Evolutionary conservation across 1,140 invertebrate species (phyloP), one percentile per base, ranked within the genome.

Genomic region (Papilio glaucus): DNA sequence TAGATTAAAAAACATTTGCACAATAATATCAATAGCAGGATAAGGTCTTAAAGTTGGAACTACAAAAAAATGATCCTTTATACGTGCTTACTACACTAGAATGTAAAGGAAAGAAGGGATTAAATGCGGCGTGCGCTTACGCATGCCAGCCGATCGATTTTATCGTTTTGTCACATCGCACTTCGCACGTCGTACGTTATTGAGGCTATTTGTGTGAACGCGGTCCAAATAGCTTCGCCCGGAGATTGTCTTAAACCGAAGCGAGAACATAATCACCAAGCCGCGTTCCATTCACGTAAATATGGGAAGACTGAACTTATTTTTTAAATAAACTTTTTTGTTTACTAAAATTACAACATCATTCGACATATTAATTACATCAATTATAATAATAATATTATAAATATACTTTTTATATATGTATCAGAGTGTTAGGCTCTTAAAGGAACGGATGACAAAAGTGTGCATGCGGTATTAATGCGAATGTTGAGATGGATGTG

Each of bases 41-140:
- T 33, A 33, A n/a, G 21, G 21, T 57, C 49, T 57, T 26, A 13
- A 24, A 57, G 8, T 45, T 45, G 7, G n/a, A 13, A 41, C 12
- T 57, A 26, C 18, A 57, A 57, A 57, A 57, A 57, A 57, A 24
- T 53, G 21, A 57, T 12, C 49, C 2, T 57, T 26, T 57, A 26
- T 12, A 57, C 49, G 21, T 57, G 18, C 49, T 57, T 10, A 57
- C 49, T 24, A 76, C 71, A 72, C 63, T 63, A 69, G 72, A 76
- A 78, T 78, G 68, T 71, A 72, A 72, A 78, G 77, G 74, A 76
- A 72, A 78, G 72, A 70, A 45, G 42, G 72, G 77, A 76, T 76
- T 76, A 57, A 76, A 78, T 45, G 57, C 67, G 68, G 72, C 62
- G 73, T 71, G 75, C 75, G 75, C 75, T 37, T 26, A 72, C 72